Base-by-base conservation (phyloP, 2,797 vertebrate genomes). In the Syngnathus acus region DNA sequence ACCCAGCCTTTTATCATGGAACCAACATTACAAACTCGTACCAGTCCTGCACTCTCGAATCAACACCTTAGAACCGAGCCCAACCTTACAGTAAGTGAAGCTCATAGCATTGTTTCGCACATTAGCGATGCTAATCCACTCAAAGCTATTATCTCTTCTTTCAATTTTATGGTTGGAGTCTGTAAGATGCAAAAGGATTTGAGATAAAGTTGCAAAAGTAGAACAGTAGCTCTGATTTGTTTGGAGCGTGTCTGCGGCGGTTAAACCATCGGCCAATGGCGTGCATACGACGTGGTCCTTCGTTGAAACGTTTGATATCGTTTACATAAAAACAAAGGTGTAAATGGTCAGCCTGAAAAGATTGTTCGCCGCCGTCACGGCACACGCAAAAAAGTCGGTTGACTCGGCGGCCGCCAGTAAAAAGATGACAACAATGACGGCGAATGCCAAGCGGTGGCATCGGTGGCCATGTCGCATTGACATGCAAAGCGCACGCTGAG, bases 321-420 rank as follows among this genome's bases (percentile, higher is more conserved):
- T 92, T 92, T 92, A 90, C 90, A 92, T 92, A 92, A 89, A 86
- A 81, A 81, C 91, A 92, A 92, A 92, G 87, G 58, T 87, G 59
- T n/a, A 68, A 40, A 64, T 75, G 10, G 62, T 63, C 5, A 50
- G 54, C 62, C 66, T 89, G 83, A 89, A 87, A 81, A 65, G 80
- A 77, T 50, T 19, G 45, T 54, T 57, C 62, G 73, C 75, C 69
- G 64, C 61, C 79, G 71, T 71, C 87, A 78, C 75, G 75, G 68
- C 17, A 23, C 65, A 90, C 87, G 84, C 89, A 89, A 91, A 85
- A 13, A 21, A 76, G 80, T 81, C 72, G 76, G 72, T 75, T 75
- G 68, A 17, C 61, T 53, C 43, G 42, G 57, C 54, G 80, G 64
- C 51, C 51, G 37, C 17, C 19, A 13, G 32, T 32, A 43, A n/a